Evolutionary conservation across 1,140 invertebrate species (phyloP).

Genomic region (Sycophila sp.): DNA sequence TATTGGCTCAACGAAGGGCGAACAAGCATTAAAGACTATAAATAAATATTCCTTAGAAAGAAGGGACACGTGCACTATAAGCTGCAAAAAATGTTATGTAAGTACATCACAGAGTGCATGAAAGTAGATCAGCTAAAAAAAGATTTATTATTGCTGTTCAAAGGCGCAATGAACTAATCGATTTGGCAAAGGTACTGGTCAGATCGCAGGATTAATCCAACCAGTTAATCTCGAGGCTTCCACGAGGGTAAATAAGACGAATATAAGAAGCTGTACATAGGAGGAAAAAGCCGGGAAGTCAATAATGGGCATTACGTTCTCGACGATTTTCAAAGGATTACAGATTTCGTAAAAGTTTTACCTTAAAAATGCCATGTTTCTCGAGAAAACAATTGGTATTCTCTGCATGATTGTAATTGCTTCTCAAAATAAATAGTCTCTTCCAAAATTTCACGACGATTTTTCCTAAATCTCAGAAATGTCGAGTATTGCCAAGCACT

Average conservation of each 20-base stretch:
- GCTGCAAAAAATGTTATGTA: neutral
- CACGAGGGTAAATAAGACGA: neutral
- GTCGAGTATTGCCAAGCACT: neutral
- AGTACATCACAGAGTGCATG: neutral
- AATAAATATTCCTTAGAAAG: neutral
- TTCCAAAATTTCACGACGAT: neutral
- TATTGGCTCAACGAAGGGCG: no score
- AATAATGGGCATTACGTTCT: neutral
- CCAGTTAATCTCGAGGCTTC: neutral
- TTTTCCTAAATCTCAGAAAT: neutral
- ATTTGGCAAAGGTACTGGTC: neutral
- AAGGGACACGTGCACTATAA: neutral
- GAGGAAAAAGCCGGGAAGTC: constrained; percentile 17
- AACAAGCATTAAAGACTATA: no score
- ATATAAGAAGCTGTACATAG: neutral
- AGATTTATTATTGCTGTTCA: neutral
- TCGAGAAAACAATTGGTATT: constrained; percentile 43
- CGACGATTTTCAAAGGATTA: neutral
- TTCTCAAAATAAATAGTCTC: neutral
- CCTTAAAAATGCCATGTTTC: constrained; percentile 58
- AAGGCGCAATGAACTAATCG: neutral
- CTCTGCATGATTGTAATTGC: constrained; percentile 51
- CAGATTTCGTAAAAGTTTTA: constrained; percentile 38
- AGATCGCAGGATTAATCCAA: neutral
- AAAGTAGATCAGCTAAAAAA: constrained; percentile 11